Evolutionary conservation across 1,140 invertebrate species (phyloP).

Genomic region (Hermetia illucens): DNA sequence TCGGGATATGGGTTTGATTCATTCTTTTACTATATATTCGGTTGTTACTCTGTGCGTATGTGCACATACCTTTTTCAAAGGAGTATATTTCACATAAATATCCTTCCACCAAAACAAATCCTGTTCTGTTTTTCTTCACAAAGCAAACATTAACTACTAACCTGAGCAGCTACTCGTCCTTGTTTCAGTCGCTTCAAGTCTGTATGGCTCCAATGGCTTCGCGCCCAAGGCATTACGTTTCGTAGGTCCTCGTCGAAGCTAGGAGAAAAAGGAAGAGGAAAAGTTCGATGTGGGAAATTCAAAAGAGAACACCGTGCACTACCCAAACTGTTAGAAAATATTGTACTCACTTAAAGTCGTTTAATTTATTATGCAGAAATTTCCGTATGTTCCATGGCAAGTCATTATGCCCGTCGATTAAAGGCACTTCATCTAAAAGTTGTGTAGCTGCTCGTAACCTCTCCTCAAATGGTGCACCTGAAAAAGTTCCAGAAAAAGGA

Average conservation of each 20-base stretch:
- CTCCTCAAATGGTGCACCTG: conserved; percentile 45
- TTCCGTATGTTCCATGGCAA: conserved; percentile 80
- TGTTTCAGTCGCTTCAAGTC: conserved; percentile 64
- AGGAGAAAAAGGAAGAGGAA: conserved; percentile 1
- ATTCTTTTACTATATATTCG: too few species aligned
- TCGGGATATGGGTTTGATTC: too few species aligned
- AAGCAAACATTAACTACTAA: too few species aligned
- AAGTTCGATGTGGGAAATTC: background rate
- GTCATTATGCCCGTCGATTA: conserved; percentile 76
- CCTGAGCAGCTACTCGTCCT: conserved; percentile 74
- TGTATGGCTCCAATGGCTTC: conserved; percentile 65
- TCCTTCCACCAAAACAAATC: too few species aligned
- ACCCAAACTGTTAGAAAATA: background rate
- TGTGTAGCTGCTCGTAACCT: conserved; percentile 43
- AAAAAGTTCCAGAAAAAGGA: background rate
- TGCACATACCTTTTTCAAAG: too few species aligned
- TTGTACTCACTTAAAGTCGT: conserved; percentile 51
- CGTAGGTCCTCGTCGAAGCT: conserved; percentile 54
- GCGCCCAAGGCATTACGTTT: conserved; percentile 59
- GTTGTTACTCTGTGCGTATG: too few species aligned
- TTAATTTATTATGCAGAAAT: conserved; percentile 72
- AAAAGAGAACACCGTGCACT: background rate
- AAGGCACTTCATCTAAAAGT: conserved; percentile 45
- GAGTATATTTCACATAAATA: too few species aligned
- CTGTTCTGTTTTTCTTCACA: too few species aligned